Evolutionary conservation across 2,888 invertebrate species (phyloP), one percentile per base, ranked within the genome.

Genomic region (Tinea trinotella): DNA sequence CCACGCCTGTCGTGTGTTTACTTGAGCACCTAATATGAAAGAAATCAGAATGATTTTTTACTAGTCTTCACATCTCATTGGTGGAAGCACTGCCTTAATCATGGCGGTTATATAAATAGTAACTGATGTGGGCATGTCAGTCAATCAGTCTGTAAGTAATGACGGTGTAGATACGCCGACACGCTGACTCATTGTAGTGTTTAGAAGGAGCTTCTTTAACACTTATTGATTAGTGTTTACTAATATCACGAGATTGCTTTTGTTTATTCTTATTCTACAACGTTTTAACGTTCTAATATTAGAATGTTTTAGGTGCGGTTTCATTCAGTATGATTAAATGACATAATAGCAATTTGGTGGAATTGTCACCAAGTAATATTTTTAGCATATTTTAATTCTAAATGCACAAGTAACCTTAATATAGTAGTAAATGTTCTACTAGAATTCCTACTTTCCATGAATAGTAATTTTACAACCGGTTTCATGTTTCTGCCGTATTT

Each of bases 401-500:
- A 22, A 5, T 3, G 7, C 3, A 22, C 7, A 5, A 7, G 7
- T 22, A 10, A 6, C 5, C 5, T 36, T 36, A 36, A 12, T 6
- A 10, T 46, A 46, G 5, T 46, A 5, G 6, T 9, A 3, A 5
- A 15, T 46, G 3, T n/a, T 15, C 20, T 20, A 3, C 22, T 20
- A 22, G 13, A 24, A 24, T 30, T 24, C 17, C 30, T 40, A 48
- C 18, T 34, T 54, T 54, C 46, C 40, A 24, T 19, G 50, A 50
- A 50, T 50, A 34, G 60, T 59, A 65, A 70, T 64, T 63, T 65
- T 64, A 61, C 61, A 67, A 71, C 71, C 67, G 68, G 71, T 75
- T 69, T 62, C 64, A 62, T 69, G 65, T 70, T 69, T 67, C 66
- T 68, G 66, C 58, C 71, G 67, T 66, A 70, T 67, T 67, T 62